Percentiles rank a stretch among this genome's conserved stretches.
phyloP scores from a whole-genome alignment of 2,113 vertebrate genomes.

The Chaetorhynchus papuensis region DNA sequence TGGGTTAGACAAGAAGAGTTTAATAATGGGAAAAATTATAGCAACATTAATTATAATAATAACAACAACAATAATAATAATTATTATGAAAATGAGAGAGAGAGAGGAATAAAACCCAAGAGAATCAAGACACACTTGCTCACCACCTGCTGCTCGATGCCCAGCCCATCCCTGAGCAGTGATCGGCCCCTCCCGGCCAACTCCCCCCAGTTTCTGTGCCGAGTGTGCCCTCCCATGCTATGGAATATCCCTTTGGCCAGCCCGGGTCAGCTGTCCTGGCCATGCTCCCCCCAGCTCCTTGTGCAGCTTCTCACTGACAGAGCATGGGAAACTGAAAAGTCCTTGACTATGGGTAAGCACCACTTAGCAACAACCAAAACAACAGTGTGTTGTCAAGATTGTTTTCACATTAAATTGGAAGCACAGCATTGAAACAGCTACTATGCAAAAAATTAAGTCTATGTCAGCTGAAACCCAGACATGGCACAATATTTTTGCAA shows the following conservation, averaged over 20 bases:
- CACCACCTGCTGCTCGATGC: rapidly evolving
- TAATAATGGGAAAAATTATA: background rate
- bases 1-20: background rate
- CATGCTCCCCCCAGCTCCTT: background rate
- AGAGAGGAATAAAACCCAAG: background rate
- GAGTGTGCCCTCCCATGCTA: background rate
- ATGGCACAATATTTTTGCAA: background rate
- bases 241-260: background rate
- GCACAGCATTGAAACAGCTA: background rate
- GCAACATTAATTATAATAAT: background rate
- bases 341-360: background rate
- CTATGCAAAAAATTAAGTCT: background rate
- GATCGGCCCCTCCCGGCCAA: background rate
- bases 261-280: background rate
- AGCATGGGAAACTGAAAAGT: background rate
- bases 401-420: background rate
- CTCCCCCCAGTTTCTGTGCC: background rate
- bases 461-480: background rate
- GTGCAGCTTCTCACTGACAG: background rate
- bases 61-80: background rate
- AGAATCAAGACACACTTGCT: background rate
- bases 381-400: background rate
- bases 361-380: background rate
- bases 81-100: background rate
- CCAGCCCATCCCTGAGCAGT: background rate